Percentiles rank a stretch among this genome's conserved stretches.
These are phyloP conservation scores for Drosophila hydei DNA, from an alignment of 1,140 invertebrate genomes.

Conservation along the genomic window DNA sequence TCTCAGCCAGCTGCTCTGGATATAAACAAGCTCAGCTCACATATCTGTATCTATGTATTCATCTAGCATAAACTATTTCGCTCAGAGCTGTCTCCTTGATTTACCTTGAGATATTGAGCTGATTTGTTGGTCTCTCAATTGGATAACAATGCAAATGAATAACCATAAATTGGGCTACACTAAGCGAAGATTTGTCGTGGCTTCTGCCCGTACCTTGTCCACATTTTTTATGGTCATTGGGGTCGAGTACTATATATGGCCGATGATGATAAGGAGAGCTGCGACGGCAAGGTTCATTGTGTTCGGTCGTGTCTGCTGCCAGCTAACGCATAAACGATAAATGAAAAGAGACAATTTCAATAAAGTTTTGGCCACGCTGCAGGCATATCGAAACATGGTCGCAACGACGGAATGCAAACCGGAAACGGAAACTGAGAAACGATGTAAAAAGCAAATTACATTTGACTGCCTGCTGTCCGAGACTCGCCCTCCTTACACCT, in stretches of 20 bases:
- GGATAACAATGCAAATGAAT: constrained; percentile 45
- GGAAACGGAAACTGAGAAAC: constrained; percentile 68
- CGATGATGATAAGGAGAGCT: too few relatives aligned
- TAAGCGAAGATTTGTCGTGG: constrained; percentile 52
- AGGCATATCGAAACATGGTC: constrained; percentile 36
- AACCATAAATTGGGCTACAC: constrained; percentile 50
- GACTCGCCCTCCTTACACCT: neutral
- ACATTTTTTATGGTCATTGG: constrained; percentile 2
- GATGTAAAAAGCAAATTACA: constrained; percentile 77
- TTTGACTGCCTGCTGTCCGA: constrained; percentile 43
- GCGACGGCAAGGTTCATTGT: neutral
- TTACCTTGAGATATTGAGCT: constrained; percentile 3
- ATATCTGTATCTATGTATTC: neutral
- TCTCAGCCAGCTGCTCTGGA: too few relatives aligned
- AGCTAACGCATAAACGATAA: constrained; percentile 71
- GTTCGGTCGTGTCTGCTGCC: constrained; percentile 18
- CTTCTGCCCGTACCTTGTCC: constrained; percentile 20
- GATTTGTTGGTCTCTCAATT: constrained; percentile 45
- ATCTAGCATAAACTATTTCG: neutral
- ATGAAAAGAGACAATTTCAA: constrained; percentile 80
- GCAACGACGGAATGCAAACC: constrained; percentile 64
- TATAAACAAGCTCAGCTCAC: too few relatives aligned
- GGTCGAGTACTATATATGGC: too few relatives aligned
- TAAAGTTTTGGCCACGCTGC: constrained; percentile 63
- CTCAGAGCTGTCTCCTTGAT: too few relatives aligned